Percentiles rank a stretch among this genome's conserved stretches.
Evolutionary conservation across 2,888 invertebrate genomes (phyloP).

Genomic region (Cremastinae sp.): DNA sequence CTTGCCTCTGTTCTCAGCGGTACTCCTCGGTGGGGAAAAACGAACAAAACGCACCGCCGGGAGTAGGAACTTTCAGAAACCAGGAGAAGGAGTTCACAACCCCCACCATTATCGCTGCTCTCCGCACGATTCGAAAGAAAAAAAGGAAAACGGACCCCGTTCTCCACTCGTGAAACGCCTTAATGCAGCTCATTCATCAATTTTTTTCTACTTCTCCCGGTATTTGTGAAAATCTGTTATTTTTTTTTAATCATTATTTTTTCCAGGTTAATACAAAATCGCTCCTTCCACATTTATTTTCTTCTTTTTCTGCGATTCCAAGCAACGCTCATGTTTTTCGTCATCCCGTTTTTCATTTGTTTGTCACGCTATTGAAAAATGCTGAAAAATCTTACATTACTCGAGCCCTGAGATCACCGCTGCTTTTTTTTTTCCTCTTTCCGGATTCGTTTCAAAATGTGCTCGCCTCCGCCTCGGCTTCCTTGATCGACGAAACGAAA

Average conservation of each 20-base stretch:
- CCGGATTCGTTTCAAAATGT: not conserved
- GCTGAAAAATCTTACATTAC: not conserved
- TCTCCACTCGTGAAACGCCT: slow-evolving; percentile 1
- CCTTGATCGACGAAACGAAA: not conserved
- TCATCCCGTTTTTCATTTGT: not conserved
- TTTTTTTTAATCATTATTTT: not conserved
- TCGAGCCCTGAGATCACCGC: slow-evolving; percentile 5
- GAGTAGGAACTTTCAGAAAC: slow-evolving; percentile 69
- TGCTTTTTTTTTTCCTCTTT: slow-evolving; percentile 20
- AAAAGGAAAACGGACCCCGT: slow-evolving; percentile 34
- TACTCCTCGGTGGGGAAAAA: slow-evolving; percentile 38
- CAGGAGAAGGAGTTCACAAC: slow-evolving; percentile 63
- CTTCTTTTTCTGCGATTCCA: not conserved
- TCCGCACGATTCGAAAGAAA: not conserved
- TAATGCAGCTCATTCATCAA: not conserved
- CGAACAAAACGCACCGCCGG: slow-evolving; percentile 26
- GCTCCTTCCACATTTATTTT: not conserved
- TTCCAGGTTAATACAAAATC: too few relatives aligned
- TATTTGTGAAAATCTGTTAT: not conserved
- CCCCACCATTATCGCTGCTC: slow-evolving; percentile 21
- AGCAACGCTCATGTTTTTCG: not conserved
- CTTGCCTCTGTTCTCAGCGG: slow-evolving; percentile 64
- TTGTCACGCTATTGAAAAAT: slow-evolving; percentile 11
- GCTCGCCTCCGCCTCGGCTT: not conserved
- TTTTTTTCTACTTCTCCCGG: not conserved